Evolutionary conservation across 2,113 vertebrate species (phyloP), one percentile per base, ranked within the genome.

Genomic region (Lasiurus cinereus): DNA sequence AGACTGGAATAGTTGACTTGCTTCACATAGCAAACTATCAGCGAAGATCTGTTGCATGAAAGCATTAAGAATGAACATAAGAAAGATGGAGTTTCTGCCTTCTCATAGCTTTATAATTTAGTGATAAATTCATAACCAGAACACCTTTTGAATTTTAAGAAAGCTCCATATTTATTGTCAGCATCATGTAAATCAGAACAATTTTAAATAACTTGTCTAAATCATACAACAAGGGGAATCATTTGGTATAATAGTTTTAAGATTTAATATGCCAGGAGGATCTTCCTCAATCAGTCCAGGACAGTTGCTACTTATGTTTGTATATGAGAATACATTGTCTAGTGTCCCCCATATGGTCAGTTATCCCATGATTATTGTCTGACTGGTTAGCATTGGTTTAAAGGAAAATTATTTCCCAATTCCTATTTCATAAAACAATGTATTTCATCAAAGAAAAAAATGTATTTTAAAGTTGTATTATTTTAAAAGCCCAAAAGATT

Each of bases 371-470:
- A 19, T 85, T 90, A 64, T 19, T 62, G 66, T 80, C 78, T 90
- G 10, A 69, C 21, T 72, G 24, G 52, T 27, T 77, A 46, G 3
- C 29, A 27, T 43, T 93, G 1, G 43, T 93, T 11, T 85, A 19
- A 27, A 52, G 29, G 18, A 16, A 89, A 36, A 70, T 84, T 70
- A 50, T 48, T 67, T 82, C 69, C 6, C 39, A 83, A 86, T 91
- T 48, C 8, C 4, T 72, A 59, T 64, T 83, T 87, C 56, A 67
- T 39, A 79, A 84, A 74, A 11, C 4, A 70, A 83, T 72, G 39
- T 93, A 74, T 86, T 80, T 73, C 22, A 88, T 64, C 39, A 84
- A 33, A 82, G 72, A 95, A 87, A 64, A 64, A 96, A 85, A 84
- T 52, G 0, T 3, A 64, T 56, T 6, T 83, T 91, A 73, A 96